Evolutionary conservation across 1,140 invertebrate species (phyloP).

Genomic region (Penaeus vannamei): DNA sequence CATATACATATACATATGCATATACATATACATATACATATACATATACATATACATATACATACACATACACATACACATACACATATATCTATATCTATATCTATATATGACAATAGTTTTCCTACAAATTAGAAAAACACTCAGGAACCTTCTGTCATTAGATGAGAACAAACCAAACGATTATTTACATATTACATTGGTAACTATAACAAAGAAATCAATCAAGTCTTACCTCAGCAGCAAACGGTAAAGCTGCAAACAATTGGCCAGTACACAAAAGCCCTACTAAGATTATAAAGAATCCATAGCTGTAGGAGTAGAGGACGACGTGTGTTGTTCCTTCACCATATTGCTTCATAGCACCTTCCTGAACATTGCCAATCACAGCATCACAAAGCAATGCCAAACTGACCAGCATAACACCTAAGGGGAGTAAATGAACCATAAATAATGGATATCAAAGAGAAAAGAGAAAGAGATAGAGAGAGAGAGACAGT

Average conservation of each 20-base stretch:
- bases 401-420: constrained; percentile 89
- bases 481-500: too few species aligned
- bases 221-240: constrained; percentile 76
- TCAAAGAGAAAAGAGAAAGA: too few species aligned
- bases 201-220: not conserved
- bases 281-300: constrained; percentile 87
- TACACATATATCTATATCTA: too few species aligned
- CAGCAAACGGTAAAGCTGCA: constrained; percentile 84
- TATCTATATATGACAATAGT: not conserved
- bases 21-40: too few species aligned
- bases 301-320: constrained; percentile 90
- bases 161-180: too few species aligned
- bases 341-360: constrained; percentile 85
- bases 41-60: too few species aligned
- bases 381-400: constrained; percentile 95
- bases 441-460: not conserved
- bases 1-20: too few species aligned
- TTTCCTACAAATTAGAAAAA: not conserved
- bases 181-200: not conserved
- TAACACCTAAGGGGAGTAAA: constrained; percentile 77
- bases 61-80: too few species aligned
- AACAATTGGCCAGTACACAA: constrained; percentile 81
- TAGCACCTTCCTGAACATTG: constrained; percentile 95
- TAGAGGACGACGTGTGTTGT: constrained; percentile 95
- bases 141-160: not conserved